Evolutionary conservation across 1,140 invertebrate species (phyloP).

Genomic region (Brachionus angularis): DNA sequence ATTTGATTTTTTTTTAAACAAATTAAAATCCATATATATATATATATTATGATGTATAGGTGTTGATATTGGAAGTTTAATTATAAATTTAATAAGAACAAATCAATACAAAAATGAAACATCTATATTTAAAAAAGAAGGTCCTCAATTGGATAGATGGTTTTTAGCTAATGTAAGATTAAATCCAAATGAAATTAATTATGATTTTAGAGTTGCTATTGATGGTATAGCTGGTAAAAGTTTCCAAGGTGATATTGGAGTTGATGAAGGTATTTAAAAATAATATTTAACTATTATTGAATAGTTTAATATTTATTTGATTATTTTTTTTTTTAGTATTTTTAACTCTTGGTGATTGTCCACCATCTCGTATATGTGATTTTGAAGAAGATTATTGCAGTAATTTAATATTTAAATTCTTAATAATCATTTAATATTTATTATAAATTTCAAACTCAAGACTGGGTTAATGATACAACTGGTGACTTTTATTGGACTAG

Average conservation of each 20-base stretch:
- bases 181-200: neutral
- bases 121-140: conserved; percentile 8
- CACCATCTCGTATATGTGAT: conserved; percentile 46
- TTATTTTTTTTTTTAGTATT: neutral
- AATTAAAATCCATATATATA: no score
- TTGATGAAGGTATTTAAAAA: conserved; percentile 24
- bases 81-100: neutral
- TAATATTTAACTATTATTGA: no score
- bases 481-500: conserved; percentile 26
- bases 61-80: conserved; percentile 6
- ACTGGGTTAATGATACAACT: conserved; percentile 47
- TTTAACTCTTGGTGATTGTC: neutral
- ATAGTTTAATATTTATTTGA: neutral
- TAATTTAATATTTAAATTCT: neutral
- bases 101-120: conserved; percentile 20
- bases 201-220: conserved; percentile 23
- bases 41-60: neutral
- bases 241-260: conserved; percentile 1
- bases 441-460: conserved; percentile 3
- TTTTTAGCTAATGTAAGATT: neutral
- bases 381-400: conserved; percentile 52
- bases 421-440: neutral
- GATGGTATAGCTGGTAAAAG: conserved; percentile 26
- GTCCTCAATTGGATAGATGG: conserved; percentile 11
- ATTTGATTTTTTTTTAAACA: no score